Base-by-base conservation (phyloP, 2,888 invertebrate genomes). In the Salpingus planirostris region DNA sequence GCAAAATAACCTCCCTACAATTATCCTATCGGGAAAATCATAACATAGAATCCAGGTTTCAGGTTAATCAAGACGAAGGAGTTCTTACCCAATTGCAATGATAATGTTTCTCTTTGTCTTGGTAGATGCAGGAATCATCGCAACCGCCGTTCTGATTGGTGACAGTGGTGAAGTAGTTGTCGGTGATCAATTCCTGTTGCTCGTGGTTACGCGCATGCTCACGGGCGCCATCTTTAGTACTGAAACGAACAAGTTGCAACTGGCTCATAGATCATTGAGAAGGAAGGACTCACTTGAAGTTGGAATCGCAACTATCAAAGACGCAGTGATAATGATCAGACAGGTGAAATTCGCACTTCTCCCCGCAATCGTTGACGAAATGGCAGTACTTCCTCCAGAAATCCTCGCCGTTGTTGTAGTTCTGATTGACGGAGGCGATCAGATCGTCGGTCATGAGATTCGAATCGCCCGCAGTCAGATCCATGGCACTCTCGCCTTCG, bases 11-110 rank as follows among this genome's bases (percentile, higher is more conserved):
- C 47, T 83, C 84, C 5, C 80, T 74, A 50, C 87, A 89, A 49
- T 82, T 84, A 53, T 86, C 86, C n/a, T n/a, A n/a, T n/a, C n/a
- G n/a, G n/a, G 77, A 80, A 60, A 3, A 66, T n/a, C n/a, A n/a
- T n/a, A n/a, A n/a, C n/a, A n/a, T n/a, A n/a, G n/a, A n/a, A n/a
- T n/a, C n/a, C n/a, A n/a, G n/a, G n/a, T n/a, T n/a, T n/a, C n/a
- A n/a, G n/a, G n/a, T n/a, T n/a, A n/a, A n/a, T n/a, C n/a, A n/a
- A n/a, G n/a, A n/a, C n/a, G n/a, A n/a, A n/a, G n/a, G n/a, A n/a
- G n/a, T n/a, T n/a, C n/a, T n/a, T n/a, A n/a, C n/a, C 88, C 88
- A 88, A 55, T 81, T 83, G 67, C 91, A 92, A 58, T 92, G 91
- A 55, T 82, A 90, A 56, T 91, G 91, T 28, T 80, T 83, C 42